Evolutionary conservation across 1,140 invertebrate species (phyloP).

Genomic region (Ooceraea biroi): DNA sequence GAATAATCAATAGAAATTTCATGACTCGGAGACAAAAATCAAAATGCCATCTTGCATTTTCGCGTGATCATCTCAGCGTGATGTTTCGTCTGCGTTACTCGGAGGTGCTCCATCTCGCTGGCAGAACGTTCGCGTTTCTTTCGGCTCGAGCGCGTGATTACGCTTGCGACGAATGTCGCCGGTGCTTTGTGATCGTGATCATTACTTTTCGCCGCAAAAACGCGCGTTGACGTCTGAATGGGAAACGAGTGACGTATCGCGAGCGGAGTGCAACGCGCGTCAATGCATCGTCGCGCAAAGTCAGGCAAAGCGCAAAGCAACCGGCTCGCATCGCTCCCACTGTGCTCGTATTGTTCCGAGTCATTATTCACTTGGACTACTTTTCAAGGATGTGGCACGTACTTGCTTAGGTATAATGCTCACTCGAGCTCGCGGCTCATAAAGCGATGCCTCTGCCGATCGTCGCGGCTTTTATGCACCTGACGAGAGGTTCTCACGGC

Average conservation of each 20-base stretch:
- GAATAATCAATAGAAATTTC: too few species aligned
- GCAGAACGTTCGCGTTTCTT: background rate
- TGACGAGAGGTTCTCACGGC: slow-evolving; percentile 40
- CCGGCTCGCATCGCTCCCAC: slow-evolving; percentile 2
- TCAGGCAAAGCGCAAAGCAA: slow-evolving; percentile 29
- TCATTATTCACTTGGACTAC: slow-evolving; percentile 78
- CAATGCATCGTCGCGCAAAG: slow-evolving; percentile 61
- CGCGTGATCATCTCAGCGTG: too few species aligned
- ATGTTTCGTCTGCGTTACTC: too few species aligned
- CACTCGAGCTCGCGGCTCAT: slow-evolving; percentile 49
- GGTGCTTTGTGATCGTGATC: slow-evolving; percentile 47
- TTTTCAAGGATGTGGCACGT: slow-evolving; percentile 70
- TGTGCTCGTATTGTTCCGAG: slow-evolving; percentile 70
- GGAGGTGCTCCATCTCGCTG: background rate
- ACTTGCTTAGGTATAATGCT: slow-evolving; percentile 55
- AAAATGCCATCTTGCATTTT: too few species aligned
- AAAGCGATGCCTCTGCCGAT: slow-evolving; percentile 46
- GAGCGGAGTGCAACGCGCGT: slow-evolving; percentile 46
- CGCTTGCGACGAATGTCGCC: slow-evolving; percentile 21
- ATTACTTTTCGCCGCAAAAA: slow-evolving; percentile 44
- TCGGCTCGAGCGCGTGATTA: slow-evolving; percentile 18
- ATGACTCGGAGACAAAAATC: too few species aligned
- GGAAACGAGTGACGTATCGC: slow-evolving; percentile 32
- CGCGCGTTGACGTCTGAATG: slow-evolving; percentile 29
- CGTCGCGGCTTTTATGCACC: slow-evolving; percentile 40